Evolutionary conservation across 2,797 vertebrate species (phyloP).

Genomic region (Sciaenops ocellatus): DNA sequence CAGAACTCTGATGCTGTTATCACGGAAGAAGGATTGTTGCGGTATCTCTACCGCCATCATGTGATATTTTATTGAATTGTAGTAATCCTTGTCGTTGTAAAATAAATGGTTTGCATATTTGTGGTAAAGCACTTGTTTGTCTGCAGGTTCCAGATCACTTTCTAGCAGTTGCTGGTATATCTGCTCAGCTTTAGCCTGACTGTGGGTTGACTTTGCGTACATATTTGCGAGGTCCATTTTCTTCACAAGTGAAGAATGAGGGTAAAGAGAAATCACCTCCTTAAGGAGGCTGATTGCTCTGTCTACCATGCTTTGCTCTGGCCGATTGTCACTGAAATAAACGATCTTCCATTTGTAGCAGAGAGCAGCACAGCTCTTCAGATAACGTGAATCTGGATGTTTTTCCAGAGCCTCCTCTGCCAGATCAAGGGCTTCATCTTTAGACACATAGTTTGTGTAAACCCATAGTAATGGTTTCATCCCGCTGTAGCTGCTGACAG

Average conservation of each 20-base stretch:
- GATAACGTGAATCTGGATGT: conserved; percentile 59
- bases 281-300: conserved; percentile 42
- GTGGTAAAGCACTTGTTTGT: conserved; percentile 60
- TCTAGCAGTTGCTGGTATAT: conserved; percentile 57
- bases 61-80: conserved; percentile 3
- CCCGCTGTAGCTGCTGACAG: no score
- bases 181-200: conserved; percentile 14
- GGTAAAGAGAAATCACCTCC: conserved; percentile 66
- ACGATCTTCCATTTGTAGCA: conserved; percentile 65
- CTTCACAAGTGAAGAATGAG: conserved; percentile 10
- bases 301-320: background rate
- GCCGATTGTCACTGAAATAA: accelerated
- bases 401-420: conserved; percentile 51
- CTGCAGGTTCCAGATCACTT: conserved; percentile 24
- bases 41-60: conserved; percentile 21
- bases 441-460: no score
- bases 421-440: no score
- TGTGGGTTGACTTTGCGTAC: background rate
- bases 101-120: conserved; percentile 39
- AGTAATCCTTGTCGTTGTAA: accelerated
- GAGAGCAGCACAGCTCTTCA: conserved; percentile 55
- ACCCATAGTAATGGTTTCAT: no score
- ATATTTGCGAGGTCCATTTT: conserved; percentile 50
- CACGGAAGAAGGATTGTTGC: accelerated
- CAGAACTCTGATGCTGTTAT: conserved; percentile 23